These are phyloP conservation scores for Ectobius pallidus DNA, from an alignment of 2,888 invertebrate species.

Conservation along the genomic window DNA sequence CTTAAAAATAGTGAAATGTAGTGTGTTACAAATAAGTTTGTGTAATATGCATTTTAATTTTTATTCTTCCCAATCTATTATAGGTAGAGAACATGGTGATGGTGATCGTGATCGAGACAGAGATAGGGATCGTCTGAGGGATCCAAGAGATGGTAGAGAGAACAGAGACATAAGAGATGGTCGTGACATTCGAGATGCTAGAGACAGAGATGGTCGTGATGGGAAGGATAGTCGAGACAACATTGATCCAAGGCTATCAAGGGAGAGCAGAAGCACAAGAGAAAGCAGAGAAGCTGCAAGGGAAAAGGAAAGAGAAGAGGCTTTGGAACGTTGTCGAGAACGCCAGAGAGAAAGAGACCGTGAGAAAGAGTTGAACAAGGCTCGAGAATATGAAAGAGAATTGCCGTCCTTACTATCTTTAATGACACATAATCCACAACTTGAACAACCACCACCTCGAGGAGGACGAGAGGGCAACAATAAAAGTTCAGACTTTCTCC, in stretches of 20 bases:
- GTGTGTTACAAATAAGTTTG: too few species aligned
- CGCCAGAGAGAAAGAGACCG: slow-evolving; percentile 41
- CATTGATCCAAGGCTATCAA: slow-evolving; percentile 34
- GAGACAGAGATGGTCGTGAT: slow-evolving; percentile 26
- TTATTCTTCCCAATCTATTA: too few species aligned
- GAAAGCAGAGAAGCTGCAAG: slow-evolving; percentile 59
- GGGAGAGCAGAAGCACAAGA: slow-evolving; percentile 42
- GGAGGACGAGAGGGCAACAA: slow-evolving; percentile 44
- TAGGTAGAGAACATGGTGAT: slow-evolving; percentile 38
- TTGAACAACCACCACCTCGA: slow-evolving; percentile 46
- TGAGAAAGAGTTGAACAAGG: slow-evolving; percentile 40
- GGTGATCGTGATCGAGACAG: slow-evolving; percentile 34
- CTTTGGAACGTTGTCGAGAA: slow-evolving; percentile 64
- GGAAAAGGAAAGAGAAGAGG: slow-evolving; percentile 69
- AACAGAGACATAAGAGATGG: slow-evolving; percentile 30
- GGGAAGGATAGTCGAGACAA: slow-evolving; percentile 28
- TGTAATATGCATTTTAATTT: too few species aligned
- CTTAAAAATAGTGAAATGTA: too few species aligned
- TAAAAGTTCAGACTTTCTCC: neutral
- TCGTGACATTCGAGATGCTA: slow-evolving; percentile 12
- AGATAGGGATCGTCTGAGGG: slow-evolving; percentile 38
- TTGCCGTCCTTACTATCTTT: slow-evolving; percentile 43
- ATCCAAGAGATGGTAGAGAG: slow-evolving; percentile 27
- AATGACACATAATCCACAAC: slow-evolving; percentile 42
- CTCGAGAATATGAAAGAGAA: slow-evolving; percentile 43